Evolutionary conservation across 2,888 invertebrate species (phyloP).

Genomic region (Melolontha melolontha): DNA sequence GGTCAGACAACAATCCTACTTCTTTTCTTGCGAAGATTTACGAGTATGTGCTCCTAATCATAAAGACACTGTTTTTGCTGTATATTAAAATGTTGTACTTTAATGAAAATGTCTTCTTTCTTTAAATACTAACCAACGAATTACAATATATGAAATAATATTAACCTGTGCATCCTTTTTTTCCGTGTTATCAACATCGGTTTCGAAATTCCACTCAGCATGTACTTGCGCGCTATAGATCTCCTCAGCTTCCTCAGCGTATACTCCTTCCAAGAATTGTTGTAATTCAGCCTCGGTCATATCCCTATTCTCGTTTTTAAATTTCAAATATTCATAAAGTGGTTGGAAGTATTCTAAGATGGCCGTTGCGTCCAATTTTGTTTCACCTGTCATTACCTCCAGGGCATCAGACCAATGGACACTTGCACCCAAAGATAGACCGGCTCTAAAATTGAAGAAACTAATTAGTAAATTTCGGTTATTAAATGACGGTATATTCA

Average conservation of each 20-base stretch:
- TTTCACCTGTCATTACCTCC: slow-evolving; percentile 69
- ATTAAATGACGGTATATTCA: slow-evolving; percentile 51
- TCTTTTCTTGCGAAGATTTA: too few relatives aligned
- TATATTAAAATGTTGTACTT: too few relatives aligned
- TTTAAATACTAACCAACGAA: too few relatives aligned
- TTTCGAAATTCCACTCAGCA: slow-evolving; percentile 48
- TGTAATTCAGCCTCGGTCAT: slow-evolving; percentile 61
- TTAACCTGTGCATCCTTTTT: slow-evolving; percentile 53
- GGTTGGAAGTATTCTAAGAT: slow-evolving; percentile 72
- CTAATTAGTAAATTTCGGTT: background rate
- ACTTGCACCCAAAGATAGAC: slow-evolving; percentile 66
- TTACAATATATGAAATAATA: too few relatives aligned
- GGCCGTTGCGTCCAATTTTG: slow-evolving; percentile 68
- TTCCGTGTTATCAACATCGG: slow-evolving; percentile 57
- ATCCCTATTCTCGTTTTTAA: slow-evolving; percentile 40
- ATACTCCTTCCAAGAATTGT: slow-evolving; percentile 30
- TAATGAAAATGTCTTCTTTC: too few relatives aligned
- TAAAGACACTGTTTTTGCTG: too few relatives aligned
- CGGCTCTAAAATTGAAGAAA: slow-evolving; percentile 63
- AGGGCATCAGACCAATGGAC: slow-evolving; percentile 72
- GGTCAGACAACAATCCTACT: too few relatives aligned
- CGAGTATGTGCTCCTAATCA: too few relatives aligned
- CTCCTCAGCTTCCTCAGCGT: slow-evolving; percentile 22
- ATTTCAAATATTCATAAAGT: slow-evolving; percentile 67
- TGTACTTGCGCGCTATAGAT: slow-evolving; percentile 25